Percentiles rank a stretch among this genome's conserved stretches.
phyloP scores from a whole-genome alignment of 2,888 invertebrate species.

The Campoplex nolae region DNA sequence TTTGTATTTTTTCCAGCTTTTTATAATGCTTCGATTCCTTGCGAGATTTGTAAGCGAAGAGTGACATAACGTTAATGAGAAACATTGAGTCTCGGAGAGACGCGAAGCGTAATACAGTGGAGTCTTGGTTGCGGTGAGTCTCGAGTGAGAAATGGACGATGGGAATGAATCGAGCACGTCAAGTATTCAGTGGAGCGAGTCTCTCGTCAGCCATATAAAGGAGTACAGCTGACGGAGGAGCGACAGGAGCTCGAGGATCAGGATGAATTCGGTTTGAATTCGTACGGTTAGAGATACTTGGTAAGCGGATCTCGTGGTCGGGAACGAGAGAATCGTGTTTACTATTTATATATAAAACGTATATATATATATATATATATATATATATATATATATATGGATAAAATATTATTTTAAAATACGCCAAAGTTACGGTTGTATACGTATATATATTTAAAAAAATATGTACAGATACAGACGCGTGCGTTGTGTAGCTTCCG shows the following conservation, averaged over 20 bases:
- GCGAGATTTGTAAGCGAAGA: not conserved
- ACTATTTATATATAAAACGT: not conserved
- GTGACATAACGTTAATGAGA: conserved; percentile 22
- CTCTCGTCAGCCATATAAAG: conserved; percentile 56
- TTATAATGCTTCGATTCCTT: not conserved
- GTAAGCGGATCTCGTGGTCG: conserved; percentile 61
- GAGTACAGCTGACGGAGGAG: conserved; percentile 32
- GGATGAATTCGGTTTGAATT: conserved; percentile 62
- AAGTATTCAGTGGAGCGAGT: conserved; percentile 44
- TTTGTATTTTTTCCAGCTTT: not conserved
- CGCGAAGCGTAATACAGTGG: conserved; percentile 32
- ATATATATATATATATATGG: conserved; percentile 20
- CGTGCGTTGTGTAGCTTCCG: conserved; percentile 29
- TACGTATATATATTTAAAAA: not conserved
- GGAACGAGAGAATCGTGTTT: conserved; percentile 20
- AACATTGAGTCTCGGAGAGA: conserved; percentile 44
- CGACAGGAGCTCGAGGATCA: conserved; percentile 46
- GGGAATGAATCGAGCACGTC: conserved; percentile 24
- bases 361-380: conserved; percentile 1
- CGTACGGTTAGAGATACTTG: conserved; percentile 57
- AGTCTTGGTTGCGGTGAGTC: conserved; percentile 51
- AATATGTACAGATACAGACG: conserved; percentile 1
- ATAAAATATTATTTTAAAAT: conserved; percentile 1
- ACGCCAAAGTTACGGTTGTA: conserved; percentile 27
- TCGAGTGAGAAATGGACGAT: conserved; percentile 53